Evolutionary conservation across 2,797 vertebrate species (phyloP).

Genomic region (Falco peregrinus): DNA sequence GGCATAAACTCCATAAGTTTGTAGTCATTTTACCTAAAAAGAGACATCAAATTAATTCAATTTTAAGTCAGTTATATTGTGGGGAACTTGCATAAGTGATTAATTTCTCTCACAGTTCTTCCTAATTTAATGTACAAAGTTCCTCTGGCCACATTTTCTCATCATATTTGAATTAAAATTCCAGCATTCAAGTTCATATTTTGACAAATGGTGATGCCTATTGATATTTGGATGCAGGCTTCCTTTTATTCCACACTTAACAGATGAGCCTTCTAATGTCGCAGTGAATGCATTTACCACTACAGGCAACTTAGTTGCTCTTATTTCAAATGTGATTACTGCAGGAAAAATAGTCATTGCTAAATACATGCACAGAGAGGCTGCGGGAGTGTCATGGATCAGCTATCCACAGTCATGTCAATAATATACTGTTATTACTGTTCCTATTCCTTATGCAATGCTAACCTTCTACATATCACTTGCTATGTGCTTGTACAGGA

Average conservation of each 20-base stretch:
- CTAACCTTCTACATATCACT: neutral
- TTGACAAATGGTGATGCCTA: neutral
- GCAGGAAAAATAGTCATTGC: neutral
- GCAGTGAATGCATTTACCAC: neutral
- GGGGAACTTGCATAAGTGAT: neutral
- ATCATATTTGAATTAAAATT: neutral
- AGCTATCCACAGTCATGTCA: neutral
- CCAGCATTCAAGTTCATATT: neutral
- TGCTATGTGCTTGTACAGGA: neutral
- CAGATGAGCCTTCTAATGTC: neutral
- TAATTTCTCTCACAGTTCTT: neutral
- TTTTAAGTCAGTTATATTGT: neutral
- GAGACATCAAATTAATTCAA: neutral
- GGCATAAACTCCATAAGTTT: neutral
- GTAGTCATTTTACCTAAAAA: conserved; percentile 2
- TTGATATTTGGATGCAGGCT: neutral
- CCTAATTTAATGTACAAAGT: neutral
- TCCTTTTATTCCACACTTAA: neutral
- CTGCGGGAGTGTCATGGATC: neutral
- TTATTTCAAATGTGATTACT: neutral
- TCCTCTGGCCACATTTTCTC: neutral
- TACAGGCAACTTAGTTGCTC: conserved; percentile 8
- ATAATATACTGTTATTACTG: neutral
- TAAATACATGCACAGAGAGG: neutral
- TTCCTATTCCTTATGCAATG: neutral